Evolutionary conservation across 1,140 invertebrate genomes (phyloP), one percentile per base, ranked within the genome.

Genomic region (Choristoneura fumiferana): DNA sequence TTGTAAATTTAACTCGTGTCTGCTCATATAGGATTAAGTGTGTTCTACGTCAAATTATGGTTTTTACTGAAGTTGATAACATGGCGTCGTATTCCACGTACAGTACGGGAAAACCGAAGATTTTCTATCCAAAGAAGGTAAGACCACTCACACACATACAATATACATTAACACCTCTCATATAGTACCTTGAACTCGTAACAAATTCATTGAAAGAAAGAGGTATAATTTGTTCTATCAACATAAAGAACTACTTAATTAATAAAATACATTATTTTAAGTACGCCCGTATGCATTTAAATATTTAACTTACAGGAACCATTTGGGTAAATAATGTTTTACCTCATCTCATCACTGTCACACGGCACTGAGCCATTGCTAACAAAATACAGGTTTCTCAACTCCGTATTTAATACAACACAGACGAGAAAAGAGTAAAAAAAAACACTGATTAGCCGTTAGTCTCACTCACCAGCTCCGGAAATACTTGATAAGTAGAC

Each of bases 51-150:
- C 73, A 68, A 89, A 88, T 87, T 84, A 89, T 89, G 86, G 86
- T 89, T 77, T 78, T 89, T 69, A 81, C 78, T 39, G 85, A 84
- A 82, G 67, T 87, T 78, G 84, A 89, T 76, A 89, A 87, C 63
- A 90, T 90, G 87, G 81, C 84, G 67, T 87, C 84, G 58, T 87
- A 87, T 66, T 84, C 87, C 65, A 81, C 85, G 54, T 89, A 81
- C 64, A 54, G 49, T 8, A 82, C 87, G 65, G 87, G 87, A 81
- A 87, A 87, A 86, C 86, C 86, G 45, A 88, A 89, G 82, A 87
- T 90, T 57, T 81, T 89, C 76, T 89, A 88, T 67, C 84, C 85
- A 60, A 90, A 89, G 84, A 89, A 90, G 86, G 87, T 89, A 80
- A 89, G 81, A 15, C 10, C 33, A 14, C 52, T 12, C 17, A n/a